Evolutionary conservation across 1,140 invertebrate species (phyloP).

Genomic region (Sinella curviseta): DNA sequence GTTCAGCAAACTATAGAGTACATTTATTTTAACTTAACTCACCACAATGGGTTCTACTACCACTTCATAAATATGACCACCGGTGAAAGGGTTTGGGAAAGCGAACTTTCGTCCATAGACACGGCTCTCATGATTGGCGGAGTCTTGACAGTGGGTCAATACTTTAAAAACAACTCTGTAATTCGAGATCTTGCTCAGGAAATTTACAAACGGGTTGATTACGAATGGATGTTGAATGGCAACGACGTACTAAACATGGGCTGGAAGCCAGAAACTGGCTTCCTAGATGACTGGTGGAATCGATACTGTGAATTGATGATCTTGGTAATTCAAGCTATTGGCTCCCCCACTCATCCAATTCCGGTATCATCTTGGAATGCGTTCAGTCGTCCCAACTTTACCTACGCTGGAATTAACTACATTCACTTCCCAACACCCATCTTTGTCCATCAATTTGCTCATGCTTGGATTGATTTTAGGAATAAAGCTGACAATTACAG

Average conservation of each 20-base stretch:
- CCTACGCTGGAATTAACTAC: conserved; percentile 37
- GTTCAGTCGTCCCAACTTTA: conserved; percentile 29
- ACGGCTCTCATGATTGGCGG: conserved; percentile 45
- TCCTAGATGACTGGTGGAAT: conserved; percentile 42
- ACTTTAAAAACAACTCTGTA: conserved; percentile 38
- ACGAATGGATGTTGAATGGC: conserved; percentile 43
- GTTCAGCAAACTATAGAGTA: conserved; percentile 38
- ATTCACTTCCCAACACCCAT: conserved; percentile 38
- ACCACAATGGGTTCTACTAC: conserved; percentile 47
- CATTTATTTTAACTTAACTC: conserved; percentile 21
- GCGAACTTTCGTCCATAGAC: conserved; percentile 47
- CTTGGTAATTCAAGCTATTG: conserved; percentile 41
- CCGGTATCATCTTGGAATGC: conserved; percentile 37
- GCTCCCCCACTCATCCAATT: conserved; percentile 41
- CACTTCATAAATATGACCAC: conserved; percentile 46
- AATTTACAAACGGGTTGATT: conserved; percentile 45
- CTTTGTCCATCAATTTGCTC: conserved; percentile 44
- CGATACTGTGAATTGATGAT: conserved; percentile 46
- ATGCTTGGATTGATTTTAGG: conserved; percentile 41
- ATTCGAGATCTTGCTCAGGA: conserved; percentile 35
- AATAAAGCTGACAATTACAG: conserved; percentile 30
- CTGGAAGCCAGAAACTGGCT: conserved; percentile 43
- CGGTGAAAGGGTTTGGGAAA: conserved; percentile 44
- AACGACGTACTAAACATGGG: conserved; percentile 41
- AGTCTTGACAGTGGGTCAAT: conserved; percentile 42